phyloP scores from a whole-genome alignment of 2,113 vertebrate genomes.

The Nothobranchius kuhntae region DNA sequence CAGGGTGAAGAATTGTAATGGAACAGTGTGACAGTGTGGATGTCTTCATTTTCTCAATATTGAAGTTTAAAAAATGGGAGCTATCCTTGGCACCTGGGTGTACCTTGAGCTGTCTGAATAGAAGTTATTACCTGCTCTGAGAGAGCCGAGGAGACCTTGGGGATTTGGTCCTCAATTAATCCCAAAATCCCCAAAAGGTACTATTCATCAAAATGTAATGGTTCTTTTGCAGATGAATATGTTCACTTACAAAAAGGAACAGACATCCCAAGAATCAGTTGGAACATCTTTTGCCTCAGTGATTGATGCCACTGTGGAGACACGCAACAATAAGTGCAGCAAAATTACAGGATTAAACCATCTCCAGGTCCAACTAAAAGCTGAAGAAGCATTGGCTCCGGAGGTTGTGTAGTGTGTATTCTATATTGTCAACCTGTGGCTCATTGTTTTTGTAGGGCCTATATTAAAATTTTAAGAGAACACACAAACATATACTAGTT shows the following conservation, averaged over 20 bases:
- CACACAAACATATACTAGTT: too few relatives aligned
- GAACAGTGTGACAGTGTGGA: constrained; percentile 54
- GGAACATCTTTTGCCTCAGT: background rate
- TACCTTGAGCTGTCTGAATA: constrained; percentile 74
- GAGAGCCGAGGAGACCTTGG: constrained; percentile 55
- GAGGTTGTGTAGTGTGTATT: background rate
- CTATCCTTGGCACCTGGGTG: constrained; percentile 56
- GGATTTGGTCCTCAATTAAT: constrained; percentile 72
- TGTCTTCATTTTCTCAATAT: constrained; percentile 63
- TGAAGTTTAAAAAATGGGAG: constrained; percentile 70
- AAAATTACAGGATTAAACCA: background rate
- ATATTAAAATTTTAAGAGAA: background rate
- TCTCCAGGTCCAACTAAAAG: background rate
- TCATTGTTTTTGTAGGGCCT: background rate
- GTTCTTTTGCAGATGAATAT: constrained; percentile 60
- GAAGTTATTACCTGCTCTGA: constrained; percentile 67
- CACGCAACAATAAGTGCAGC: background rate
- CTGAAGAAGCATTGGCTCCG: background rate
- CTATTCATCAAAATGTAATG: constrained; percentile 68
- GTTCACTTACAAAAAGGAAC: constrained; percentile 29
- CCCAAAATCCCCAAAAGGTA: constrained; percentile 58
- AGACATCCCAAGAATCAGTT: constrained; percentile 7
- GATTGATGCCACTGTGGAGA: background rate
- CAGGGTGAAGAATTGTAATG: constrained; percentile 54
- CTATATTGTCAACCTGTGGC: background rate